Conservation (phyloP, 2,797 vertebrate genomes). For the Cephalopachus bancanus region DNA sequence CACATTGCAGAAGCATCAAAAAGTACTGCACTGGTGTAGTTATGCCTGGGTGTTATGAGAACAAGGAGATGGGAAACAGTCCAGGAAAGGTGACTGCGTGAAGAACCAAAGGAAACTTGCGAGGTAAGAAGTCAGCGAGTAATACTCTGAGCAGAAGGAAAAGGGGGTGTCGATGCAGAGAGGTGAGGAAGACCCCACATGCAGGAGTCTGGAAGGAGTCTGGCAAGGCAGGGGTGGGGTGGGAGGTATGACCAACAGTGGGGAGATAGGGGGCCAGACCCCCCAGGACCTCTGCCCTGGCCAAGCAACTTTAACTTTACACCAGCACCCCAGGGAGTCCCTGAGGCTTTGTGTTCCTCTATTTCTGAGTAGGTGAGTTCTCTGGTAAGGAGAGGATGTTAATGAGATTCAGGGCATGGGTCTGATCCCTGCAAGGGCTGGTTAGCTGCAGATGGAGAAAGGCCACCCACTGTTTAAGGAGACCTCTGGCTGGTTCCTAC, state of each 20-base stretch:
- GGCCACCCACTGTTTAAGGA: background rate
- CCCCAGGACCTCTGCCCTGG: background rate
- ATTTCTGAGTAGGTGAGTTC: background rate
- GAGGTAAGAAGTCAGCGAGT: background rate
- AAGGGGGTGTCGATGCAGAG: background rate
- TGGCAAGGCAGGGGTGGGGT: background rate
- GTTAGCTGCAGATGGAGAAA: background rate
- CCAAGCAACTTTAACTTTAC: background rate
- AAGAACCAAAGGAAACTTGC: background rate
- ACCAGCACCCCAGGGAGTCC: too few relatives aligned
- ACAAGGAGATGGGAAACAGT: background rate
- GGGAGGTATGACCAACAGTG: background rate
- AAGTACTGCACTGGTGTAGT: background rate
- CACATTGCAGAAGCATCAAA: background rate
- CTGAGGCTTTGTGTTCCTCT: too few relatives aligned
- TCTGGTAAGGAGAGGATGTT: background rate
- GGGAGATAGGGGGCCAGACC: background rate
- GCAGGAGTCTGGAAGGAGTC: background rate
- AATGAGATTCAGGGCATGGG: background rate
- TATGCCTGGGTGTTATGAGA: background rate
- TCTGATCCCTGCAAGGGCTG: background rate
- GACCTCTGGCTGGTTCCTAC: accelerated
- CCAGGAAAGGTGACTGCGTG: background rate
- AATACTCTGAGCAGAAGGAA: background rate
- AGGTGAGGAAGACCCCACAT: background rate